These are phyloP conservation scores for Papilio polytes DNA, from an alignment of 1,140 invertebrate genomes.

Conservation along the genomic window DNA sequence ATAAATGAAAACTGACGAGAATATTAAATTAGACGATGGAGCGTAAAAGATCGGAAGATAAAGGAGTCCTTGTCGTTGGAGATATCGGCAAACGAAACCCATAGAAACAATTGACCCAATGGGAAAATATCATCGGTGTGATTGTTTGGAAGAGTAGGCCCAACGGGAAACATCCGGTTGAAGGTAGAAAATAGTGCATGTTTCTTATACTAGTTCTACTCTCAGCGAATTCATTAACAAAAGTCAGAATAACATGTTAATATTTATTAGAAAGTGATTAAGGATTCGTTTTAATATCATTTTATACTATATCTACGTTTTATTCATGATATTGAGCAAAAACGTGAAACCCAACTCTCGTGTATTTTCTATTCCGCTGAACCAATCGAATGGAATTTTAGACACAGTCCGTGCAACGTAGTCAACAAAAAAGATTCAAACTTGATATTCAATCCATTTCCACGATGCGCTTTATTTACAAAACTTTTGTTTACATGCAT, in stretches of 20 bases:
- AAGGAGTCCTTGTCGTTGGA: no score
- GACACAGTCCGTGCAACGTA: neutral
- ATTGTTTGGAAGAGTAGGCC: no score
- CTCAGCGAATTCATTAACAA: neutral
- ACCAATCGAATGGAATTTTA: neutral
- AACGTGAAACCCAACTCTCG: neutral
- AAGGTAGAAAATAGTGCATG: no score
- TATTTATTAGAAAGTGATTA: neutral
- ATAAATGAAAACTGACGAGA: neutral
- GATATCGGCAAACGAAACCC: no score
- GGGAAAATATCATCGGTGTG: no score
- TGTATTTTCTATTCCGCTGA: neutral
- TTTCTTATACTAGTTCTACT: neutral
- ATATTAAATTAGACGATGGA: neutral
- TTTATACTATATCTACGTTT: neutral
- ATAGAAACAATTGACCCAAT: no score
- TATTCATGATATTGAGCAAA: neutral
- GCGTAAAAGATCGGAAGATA: no score
- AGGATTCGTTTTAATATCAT: neutral
- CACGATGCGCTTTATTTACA: neutral
- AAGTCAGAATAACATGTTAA: neutral
- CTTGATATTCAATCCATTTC: constrained; percentile 12
- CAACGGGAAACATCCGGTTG: no score
- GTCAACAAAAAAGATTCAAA: constrained; percentile 21
- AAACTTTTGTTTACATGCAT: neutral